These are phyloP conservation scores for Crotalus viridis DNA, from an alignment of 2,113 vertebrate genomes.

Conservation along the genomic window DNA sequence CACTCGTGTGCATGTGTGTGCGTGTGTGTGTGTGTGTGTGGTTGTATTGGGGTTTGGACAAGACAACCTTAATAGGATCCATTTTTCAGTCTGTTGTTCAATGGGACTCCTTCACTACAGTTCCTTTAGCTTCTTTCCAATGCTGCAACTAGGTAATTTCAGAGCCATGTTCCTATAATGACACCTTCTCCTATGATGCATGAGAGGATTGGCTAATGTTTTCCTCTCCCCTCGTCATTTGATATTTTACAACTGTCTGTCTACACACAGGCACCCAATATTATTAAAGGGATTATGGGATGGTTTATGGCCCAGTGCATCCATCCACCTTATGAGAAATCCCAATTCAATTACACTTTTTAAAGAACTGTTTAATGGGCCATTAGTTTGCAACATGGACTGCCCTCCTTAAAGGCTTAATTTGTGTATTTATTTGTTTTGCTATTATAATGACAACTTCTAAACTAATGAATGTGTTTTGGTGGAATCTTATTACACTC, in stretches of 20 bases:
- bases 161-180: not conserved
- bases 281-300: constrained; percentile 17
- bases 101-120: not conserved
- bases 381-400: constrained; percentile 44
- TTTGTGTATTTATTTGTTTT: constrained; percentile 27
- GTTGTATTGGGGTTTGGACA: not conserved
- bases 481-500: not conserved
- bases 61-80: not conserved
- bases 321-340: constrained; percentile 34
- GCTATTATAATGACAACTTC: constrained; percentile 42
- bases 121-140: not conserved
- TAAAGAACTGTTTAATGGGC: constrained; percentile 42
- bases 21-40: too few species aligned
- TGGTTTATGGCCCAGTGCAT: constrained; percentile 24
- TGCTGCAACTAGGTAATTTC: not conserved
- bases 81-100: too few species aligned
- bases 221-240: not conserved
- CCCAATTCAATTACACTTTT: constrained; percentile 33
- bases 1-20: too few species aligned
- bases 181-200: not conserved
- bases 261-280: not conserved
- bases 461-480: constrained; percentile 9
- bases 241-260: not conserved
- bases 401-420: constrained; percentile 40
- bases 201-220: not conserved